Base-by-base conservation (phyloP, 1,140 invertebrate species). In the Phthorimaea operculella region DNA sequence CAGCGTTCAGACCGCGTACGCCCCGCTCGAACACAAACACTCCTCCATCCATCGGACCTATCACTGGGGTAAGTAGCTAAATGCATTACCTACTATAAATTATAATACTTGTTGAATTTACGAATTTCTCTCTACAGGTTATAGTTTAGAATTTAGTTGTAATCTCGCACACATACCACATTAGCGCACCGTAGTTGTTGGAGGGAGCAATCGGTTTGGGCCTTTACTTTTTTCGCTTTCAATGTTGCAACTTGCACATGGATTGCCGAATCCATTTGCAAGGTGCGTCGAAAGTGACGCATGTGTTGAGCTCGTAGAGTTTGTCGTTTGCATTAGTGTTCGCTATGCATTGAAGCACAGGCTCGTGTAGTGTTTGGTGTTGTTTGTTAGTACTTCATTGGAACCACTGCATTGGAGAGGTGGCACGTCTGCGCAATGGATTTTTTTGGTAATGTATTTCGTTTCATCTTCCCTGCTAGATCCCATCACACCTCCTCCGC, bases 1-100 rank as follows among this genome's bases (percentile, higher is more conserved):
- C 96, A 72, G 94, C 95, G 68, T 98, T 99, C 90, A 94, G 93
- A 87, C 88, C 93, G 66, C 94, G 94, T 87, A 92, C 92, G 86
- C 94, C 94, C 78, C 91, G 93, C 80, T 92, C 92, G 74, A 90
- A 90, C 60, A 93, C 91, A 78, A 89, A 90, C 70, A 90, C 89
- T 65, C 89, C 90, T 69, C 87, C 88, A 59, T 87, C 88, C 66
- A 89, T 90, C 63, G 96, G 96, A 88, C 95, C 95, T 55, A 97
- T 98, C 78, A 97, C 94, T 17, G 97, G 97, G 95, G 95, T 98
- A 92, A 83, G 71, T 74, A 64, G 67, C 66, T 67, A 63, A 66
- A 66, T 64, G 11, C 21, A 49, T n/a, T 4, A 18, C 71, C 52
- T 63, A 63, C 66, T 70, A 52, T 58, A 60, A 54, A 63, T 63